Base-by-base conservation (phyloP, 2,888 invertebrate genomes). In the Pterostichus niger region DNA sequence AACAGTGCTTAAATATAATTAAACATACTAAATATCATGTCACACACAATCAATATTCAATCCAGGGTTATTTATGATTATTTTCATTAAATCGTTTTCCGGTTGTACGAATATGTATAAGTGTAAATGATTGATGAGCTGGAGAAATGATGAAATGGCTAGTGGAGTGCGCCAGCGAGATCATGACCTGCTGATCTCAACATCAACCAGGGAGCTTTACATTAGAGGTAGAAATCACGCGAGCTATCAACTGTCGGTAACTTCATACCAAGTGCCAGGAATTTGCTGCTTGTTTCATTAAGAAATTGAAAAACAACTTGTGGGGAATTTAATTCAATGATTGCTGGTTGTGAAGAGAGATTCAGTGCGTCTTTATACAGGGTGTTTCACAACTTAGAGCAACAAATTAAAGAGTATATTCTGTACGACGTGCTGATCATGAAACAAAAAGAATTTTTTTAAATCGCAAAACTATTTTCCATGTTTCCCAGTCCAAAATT, bases 1-100 rank as follows among this genome's bases (percentile, higher is more conserved):
- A n/a, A n/a, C n/a, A n/a, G n/a, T n/a, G 4, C 35, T 6, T 35
- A 35, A 35, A 3, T 35, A 6, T 40, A 40, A 6, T 40, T 40
- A 0, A 7, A 40, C 7, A 1, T 3, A 40, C 6, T 40, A 40
- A 40, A 40, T 3, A 40, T 40, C 0, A 40, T 40, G 0, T 40
- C 9, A 40, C 40, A 2, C 40, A 40, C 5, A 5, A 11, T 11
- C 9, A 40, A 11, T 11, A 49, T n/a, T 49, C 49, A 49, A 5
- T 49, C 11, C 11, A 5, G 0, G 6, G 56, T 56, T 56, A 56
- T 17, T 56, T 5, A 13, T 17, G 5, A 17, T 56, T 56, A 56
- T 56, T 56, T 56, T 56, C 56, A 52, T 52, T n/a, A 40, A 4
- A 17, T 1, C 56, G 17, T 17, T 56, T 56, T 56, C 56, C 56